Conservation (phyloP, 2,113 vertebrate species). For the Aptenodytes patagonicus region DNA sequence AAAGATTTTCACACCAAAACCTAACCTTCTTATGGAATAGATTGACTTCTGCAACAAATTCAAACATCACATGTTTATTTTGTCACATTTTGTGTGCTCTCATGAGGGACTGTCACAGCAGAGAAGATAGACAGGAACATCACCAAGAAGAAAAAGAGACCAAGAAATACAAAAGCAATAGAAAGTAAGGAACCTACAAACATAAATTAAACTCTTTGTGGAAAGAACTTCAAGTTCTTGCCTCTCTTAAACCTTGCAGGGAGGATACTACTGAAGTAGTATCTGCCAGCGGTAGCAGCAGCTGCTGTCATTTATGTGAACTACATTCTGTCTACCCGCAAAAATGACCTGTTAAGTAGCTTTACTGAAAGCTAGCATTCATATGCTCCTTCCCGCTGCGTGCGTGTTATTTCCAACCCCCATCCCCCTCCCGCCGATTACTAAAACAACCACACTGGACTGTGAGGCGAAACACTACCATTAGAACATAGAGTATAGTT, state of each 20-base stretch:
- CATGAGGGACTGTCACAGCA: neutral
- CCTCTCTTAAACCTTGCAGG: neutral
- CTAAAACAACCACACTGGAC: neutral
- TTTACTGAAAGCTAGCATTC: neutral
- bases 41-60: neutral
- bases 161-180: neutral
- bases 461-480: neutral
- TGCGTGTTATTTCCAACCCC: neutral
- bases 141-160: neutral
- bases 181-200: neutral
- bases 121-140: neutral
- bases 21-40: neutral
- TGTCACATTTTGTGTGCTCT: neutral
- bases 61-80: neutral
- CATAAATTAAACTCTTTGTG: neutral
- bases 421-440: neutral
- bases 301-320: neutral
- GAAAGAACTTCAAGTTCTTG: neutral
- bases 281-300: neutral
- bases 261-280: neutral
- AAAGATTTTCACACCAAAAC: neutral
- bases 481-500: neutral
- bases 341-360: neutral
- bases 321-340: neutral
- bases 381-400: neutral